Conservation (phyloP, 2,113 vertebrate species). For the Sylvilagus bachmani region DNA sequence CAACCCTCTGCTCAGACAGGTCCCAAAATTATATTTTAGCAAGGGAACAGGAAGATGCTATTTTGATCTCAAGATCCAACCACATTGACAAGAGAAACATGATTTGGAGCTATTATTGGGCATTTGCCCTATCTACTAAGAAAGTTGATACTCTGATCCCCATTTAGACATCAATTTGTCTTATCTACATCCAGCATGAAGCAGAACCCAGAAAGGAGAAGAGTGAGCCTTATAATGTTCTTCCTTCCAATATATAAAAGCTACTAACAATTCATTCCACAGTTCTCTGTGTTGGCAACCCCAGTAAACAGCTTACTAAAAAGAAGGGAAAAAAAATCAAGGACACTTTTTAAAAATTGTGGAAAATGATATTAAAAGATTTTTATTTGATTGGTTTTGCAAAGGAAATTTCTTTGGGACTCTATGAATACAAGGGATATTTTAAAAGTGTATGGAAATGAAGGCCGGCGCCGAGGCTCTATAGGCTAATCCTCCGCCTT, state of each 20-base stretch:
- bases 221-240: not conserved
- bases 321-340: not conserved
- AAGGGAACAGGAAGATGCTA: not conserved
- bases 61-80: constrained; percentile 3
- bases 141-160: not conserved
- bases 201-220: not conserved
- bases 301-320: constrained; percentile 8
- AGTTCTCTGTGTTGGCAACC: constrained; percentile 24
- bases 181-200: not conserved
- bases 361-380: too few relatives aligned
- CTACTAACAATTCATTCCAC: not conserved
- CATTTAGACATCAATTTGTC: not conserved
- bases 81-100: not conserved
- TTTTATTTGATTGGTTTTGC: too few relatives aligned
- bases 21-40: not conserved
- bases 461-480: too few relatives aligned
- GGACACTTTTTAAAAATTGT: not conserved
- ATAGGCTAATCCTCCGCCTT: too few relatives aligned
- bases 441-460: too few relatives aligned
- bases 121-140: not conserved
- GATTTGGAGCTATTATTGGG: not conserved
- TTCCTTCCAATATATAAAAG: not conserved
- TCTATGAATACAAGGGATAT: too few relatives aligned
- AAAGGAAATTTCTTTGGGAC: too few relatives aligned
- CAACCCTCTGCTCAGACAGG: not conserved